Percentiles rank a stretch among this genome's conserved stretches.
Conservation (phyloP, 1,140 invertebrate genomes). For the Drosophila truncata region DNA sequence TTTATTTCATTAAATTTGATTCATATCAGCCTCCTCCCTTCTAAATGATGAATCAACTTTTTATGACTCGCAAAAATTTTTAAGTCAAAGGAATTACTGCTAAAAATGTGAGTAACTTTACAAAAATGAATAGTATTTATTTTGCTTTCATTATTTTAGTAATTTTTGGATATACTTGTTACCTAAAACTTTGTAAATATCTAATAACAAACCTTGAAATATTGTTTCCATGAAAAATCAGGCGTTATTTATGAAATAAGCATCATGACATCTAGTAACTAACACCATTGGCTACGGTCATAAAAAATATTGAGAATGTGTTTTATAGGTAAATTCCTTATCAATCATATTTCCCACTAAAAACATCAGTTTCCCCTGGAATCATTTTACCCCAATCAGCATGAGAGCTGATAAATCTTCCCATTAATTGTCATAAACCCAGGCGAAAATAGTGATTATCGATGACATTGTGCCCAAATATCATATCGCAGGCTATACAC, state of each 20-base stretch:
- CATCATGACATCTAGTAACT: neutral
- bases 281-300: neutral
- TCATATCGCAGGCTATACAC: constrained; percentile 9
- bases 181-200: neutral
- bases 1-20: constrained; percentile 55
- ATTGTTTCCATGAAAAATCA: neutral
- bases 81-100: neutral
- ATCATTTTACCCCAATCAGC: constrained; percentile 31
- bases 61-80: neutral
- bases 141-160: too few relatives aligned
- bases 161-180: neutral
- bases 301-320: neutral
- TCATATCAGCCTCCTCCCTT: neutral
- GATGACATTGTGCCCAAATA: constrained; percentile 28
- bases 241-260: constrained; percentile 6
- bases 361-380: constrained; percentile 5
- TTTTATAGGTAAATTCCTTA: neutral
- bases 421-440: constrained; percentile 13
- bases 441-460: constrained; percentile 32
- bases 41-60: constrained; percentile 36
- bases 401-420: constrained; percentile 38
- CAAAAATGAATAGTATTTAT: neutral
- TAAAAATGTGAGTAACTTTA: neutral
- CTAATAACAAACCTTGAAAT: neutral
- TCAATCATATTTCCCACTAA: constrained; percentile 1